phyloP scores from a whole-genome alignment of 1,140 invertebrate species.

The Pseudomyrmex cubaensis region DNA sequence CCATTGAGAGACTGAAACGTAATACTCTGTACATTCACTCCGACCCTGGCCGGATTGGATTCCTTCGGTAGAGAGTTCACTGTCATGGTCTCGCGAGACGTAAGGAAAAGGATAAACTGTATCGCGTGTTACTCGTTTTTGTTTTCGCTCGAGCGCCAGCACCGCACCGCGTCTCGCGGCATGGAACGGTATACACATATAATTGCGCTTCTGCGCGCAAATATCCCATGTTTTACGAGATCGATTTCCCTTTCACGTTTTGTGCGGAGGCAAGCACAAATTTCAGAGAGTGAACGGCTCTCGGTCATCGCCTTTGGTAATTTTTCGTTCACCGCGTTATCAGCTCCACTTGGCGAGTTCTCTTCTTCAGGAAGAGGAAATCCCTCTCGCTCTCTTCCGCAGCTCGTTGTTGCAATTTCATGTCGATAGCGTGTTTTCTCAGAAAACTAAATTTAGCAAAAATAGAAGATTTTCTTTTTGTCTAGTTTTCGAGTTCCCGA shows the following conservation, averaged over 20 bases:
- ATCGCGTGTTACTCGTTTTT: constrained; percentile 63
- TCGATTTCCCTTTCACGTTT: constrained; percentile 69
- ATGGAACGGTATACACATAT: constrained; percentile 23
- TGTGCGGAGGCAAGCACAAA: neutral
- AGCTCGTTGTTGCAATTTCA: neutral
- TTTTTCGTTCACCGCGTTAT: constrained; percentile 44
- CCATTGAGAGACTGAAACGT: constrained; percentile 22
- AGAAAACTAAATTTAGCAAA: neutral
- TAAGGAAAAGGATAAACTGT: constrained; percentile 59
- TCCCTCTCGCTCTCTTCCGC: neutral
- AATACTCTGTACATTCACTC: constrained; percentile 46
- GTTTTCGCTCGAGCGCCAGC: constrained; percentile 58
- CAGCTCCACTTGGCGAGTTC: neutral
- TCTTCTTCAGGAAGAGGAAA: constrained; percentile 38
- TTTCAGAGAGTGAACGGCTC: constrained; percentile 22
- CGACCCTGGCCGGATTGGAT: constrained; percentile 57
- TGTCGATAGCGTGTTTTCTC: neutral
- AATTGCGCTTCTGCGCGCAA: constrained; percentile 34
- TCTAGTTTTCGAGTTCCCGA: too few species aligned
- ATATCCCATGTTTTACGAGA: constrained; percentile 35
- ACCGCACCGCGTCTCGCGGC: constrained; percentile 1
- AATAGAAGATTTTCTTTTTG: too few species aligned
- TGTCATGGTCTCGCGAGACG: constrained; percentile 66
- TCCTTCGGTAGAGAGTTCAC: constrained; percentile 72
- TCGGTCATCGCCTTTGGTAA: constrained; percentile 45